These are phyloP conservation scores for Leptobrachium leishanense DNA, from an alignment of 2,113 vertebrate species.

Conservation along the genomic window DNA sequence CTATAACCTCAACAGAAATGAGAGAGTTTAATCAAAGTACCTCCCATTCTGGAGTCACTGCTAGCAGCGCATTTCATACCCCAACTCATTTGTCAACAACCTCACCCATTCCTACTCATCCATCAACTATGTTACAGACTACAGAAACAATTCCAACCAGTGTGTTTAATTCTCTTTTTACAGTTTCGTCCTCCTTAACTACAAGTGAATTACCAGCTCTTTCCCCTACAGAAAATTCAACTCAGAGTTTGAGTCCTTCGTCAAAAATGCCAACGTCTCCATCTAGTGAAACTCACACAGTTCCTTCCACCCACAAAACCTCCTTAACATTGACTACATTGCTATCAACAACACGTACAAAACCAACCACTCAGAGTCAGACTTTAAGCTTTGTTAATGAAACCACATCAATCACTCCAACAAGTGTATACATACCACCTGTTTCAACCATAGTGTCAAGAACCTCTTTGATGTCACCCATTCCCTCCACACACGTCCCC, in stretches of 20 bases:
- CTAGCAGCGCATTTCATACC: conserved; percentile 54
- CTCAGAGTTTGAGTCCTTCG: conserved; percentile 66
- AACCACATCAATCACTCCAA: conserved; percentile 35
- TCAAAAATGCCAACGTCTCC: conserved; percentile 64
- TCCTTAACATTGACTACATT: conserved; percentile 56
- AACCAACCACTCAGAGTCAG: conserved; percentile 57
- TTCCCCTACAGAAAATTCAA: conserved; percentile 61
- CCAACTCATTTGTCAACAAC: conserved; percentile 57
- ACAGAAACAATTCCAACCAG: conserved; percentile 54
- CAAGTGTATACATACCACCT: neutral
- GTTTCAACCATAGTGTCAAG: neutral
- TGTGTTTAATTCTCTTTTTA: conserved; percentile 69
- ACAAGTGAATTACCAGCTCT: conserved; percentile 64
- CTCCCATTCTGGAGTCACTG: conserved; percentile 22
- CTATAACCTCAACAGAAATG: conserved; percentile 42
- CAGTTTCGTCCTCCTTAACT: conserved; percentile 64
- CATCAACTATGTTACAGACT: conserved; percentile 56
- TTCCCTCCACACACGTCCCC: neutral
- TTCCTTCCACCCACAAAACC: conserved; percentile 53
- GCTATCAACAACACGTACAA: conserved; percentile 58
- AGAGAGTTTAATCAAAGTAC: conserved; percentile 44
- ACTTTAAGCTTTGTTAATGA: conserved; percentile 57
- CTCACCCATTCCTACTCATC: conserved; percentile 58
- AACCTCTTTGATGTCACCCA: neutral
- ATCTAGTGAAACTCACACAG: conserved; percentile 70